Conservation (phyloP, 1,140 invertebrate species). For the Philopotamus ludificatus region DNA sequence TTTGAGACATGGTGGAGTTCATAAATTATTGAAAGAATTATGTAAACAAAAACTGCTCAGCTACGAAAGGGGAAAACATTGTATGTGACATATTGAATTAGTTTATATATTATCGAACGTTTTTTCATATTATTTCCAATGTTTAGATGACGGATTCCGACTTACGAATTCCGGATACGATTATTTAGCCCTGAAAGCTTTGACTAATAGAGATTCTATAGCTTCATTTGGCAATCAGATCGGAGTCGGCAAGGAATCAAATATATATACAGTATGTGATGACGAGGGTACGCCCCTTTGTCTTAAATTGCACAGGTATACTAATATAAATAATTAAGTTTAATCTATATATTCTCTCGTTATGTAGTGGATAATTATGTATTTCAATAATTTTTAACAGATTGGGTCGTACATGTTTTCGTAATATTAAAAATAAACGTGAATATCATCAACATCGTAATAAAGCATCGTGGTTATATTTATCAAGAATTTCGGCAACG, state of each 20-base stretch:
- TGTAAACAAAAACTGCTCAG: conserved; percentile 85
- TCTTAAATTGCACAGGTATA: conserved; percentile 86
- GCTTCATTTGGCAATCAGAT: conserved; percentile 96
- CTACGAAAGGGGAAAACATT: conserved; percentile 93
- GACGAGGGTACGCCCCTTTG: conserved; percentile 73
- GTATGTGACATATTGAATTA: conserved; percentile 57
- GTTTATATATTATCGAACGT: neutral
- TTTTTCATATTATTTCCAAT: conserved; percentile 29
- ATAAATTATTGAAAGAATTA: conserved; percentile 87
- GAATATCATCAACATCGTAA: conserved; percentile 95
- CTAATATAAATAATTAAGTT: conserved; percentile 1
- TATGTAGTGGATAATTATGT: too few species aligned
- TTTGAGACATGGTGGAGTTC: conserved; percentile 88
- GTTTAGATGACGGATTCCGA: conserved; percentile 91
- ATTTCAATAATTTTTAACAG: conserved; percentile 56
- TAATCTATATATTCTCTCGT: too few species aligned
- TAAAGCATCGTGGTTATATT: conserved; percentile 92
- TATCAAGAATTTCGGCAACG: conserved; percentile 94
- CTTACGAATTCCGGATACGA: conserved; percentile 97
- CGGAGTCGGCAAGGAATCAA: conserved; percentile 97
- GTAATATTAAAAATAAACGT: conserved; percentile 94
- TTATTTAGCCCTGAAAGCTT: conserved; percentile 89
- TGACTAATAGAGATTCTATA: conserved; percentile 77
- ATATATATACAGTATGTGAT: conserved; percentile 86
- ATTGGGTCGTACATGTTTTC: conserved; percentile 91